Evolutionary conservation across 1,140 invertebrate genomes (phyloP), one percentile per base, ranked within the genome.

Genomic region (Delia radicum): DNA sequence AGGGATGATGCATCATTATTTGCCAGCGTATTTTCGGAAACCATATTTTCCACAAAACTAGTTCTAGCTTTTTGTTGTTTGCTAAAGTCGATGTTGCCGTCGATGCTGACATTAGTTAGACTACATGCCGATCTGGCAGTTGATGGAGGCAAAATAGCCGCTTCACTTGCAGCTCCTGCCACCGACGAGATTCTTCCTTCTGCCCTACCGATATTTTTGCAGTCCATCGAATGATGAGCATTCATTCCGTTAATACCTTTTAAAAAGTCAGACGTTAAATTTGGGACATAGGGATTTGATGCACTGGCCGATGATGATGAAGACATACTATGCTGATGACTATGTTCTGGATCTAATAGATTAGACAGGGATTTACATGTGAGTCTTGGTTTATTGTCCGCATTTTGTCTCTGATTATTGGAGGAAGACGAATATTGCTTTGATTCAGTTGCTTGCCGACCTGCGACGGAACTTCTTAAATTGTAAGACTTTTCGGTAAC

Each of bases 301-400:
- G 67, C 15, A 61, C 37, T 75, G 2, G 55, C 8, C 18, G 55
- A n/a, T n/a, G n/a, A n/a, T n/a, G n/a, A n/a, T n/a, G n/a, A n/a
- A n/a, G n/a, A n/a, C n/a, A n/a, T n/a, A n/a, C n/a, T n/a, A n/a
- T n/a, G n/a, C n/a, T n/a, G n/a, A 55, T 18, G 74, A 15, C 46
- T 69, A 28, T 75, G 79, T 73, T 86, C 82, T 0, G 89, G 89
- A 76, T 89, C 88, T 80, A 90, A 76, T 29, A 90, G 82, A 81
- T 90, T 90, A 31, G 89, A 88, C 29, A 90, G 87, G n/a, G 89
- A 89, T 78, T 90, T 91, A 42, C 89, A 89, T 78, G 88, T 89
- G 48, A 90, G 89, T 69, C 89, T 80, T 37, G 89, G 89, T 74
- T 89, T 87, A 75, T 88, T 87, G 74, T 89, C 88, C 12, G 71